These are phyloP conservation scores for Sardina pilchardus DNA, from an alignment of 2,113 vertebrate genomes.

Conservation along the genomic window DNA sequence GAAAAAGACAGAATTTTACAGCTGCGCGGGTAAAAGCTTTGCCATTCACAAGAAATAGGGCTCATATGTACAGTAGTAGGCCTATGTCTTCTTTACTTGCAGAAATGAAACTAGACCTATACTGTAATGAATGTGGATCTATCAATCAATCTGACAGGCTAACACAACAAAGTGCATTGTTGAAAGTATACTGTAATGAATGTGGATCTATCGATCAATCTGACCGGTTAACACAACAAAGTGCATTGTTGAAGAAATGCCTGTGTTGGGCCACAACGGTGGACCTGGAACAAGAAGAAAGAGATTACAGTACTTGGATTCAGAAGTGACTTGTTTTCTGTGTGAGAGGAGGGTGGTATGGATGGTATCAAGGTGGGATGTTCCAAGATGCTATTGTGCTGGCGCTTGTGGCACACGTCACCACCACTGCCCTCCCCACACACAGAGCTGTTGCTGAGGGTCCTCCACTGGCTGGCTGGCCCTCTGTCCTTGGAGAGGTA, in stretches of 20 bases:
- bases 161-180: no score
- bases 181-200: not conserved
- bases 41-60: not conserved
- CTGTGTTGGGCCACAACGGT: not conserved
- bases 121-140: no score
- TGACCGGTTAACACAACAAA: not conserved
- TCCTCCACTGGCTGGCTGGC: slow-evolving; percentile 77
- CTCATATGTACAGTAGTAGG: not conserved
- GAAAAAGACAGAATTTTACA: no score
- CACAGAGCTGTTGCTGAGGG: slow-evolving; percentile 61
- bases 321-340: not conserved
- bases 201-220: not conserved
- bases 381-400: slow-evolving; percentile 20
- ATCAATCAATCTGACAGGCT: no score
- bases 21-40: not conserved
- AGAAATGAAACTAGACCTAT: not conserved
- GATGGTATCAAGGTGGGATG: not conserved
- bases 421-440: slow-evolving; percentile 58
- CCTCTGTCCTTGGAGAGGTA: slow-evolving; percentile 73
- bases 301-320: not conserved
- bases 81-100: not conserved
- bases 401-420: not conserved
- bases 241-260: not conserved
- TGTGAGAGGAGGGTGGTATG: not conserved
- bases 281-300: not conserved